A percentile compares a stretch with the other conserved stretches of the same genome.
Conservation (phyloP, 2,797 vertebrate genomes). For the Ammospiza maritima region DNA sequence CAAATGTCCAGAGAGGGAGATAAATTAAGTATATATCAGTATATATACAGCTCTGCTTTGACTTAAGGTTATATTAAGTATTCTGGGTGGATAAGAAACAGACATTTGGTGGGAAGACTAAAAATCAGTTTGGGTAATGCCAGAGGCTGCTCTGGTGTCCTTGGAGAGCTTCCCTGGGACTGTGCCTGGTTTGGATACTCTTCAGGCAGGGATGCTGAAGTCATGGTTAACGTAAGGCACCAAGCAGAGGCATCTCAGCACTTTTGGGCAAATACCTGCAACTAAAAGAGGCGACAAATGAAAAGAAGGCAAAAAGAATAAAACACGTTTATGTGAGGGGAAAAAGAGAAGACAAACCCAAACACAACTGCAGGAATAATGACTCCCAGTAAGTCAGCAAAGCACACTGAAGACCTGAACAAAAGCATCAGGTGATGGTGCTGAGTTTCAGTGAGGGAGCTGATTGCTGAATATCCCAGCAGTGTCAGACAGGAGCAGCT, state of each 20-base stretch:
- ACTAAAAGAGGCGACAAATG: background rate
- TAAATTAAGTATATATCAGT: background rate
- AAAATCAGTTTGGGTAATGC: background rate
- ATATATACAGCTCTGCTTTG: background rate
- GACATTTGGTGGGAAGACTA: background rate
- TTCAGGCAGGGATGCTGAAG: background rate
- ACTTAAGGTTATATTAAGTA: background rate
- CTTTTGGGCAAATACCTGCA: background rate
- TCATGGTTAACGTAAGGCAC: background rate
- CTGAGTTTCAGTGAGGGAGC: background rate
- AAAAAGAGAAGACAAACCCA: background rate
- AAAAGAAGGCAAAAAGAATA: background rate
- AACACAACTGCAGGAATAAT: background rate
- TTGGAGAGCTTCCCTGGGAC: background rate
- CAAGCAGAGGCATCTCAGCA: background rate
- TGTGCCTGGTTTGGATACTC: background rate
- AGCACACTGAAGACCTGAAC: background rate
- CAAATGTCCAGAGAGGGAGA: background rate
- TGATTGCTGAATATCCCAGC: background rate
- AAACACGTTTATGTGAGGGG: background rate
- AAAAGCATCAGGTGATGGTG: background rate
- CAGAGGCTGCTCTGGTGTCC: background rate
- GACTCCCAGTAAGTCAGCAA: background rate
- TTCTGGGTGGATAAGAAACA: background rate
- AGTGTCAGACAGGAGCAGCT: background rate